Conservation (phyloP, 2,113 vertebrate species). For the Melanotaenia duboulayi region DNA sequence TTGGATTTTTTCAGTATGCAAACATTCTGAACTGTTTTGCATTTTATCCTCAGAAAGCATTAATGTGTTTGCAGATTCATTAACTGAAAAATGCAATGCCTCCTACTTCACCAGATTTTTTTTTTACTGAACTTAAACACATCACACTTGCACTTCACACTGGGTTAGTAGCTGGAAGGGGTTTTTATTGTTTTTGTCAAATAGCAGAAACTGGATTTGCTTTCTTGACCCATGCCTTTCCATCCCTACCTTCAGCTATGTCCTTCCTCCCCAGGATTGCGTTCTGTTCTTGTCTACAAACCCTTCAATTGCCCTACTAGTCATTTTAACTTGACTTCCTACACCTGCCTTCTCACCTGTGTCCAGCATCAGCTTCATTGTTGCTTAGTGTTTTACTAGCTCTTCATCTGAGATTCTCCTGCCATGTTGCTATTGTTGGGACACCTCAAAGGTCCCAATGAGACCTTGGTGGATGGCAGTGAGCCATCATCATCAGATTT, state of each 20-base stretch:
- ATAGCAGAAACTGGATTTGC: background rate
- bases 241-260: background rate
- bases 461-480: too few species aligned
- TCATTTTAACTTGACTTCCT: background rate
- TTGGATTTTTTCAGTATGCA: background rate
- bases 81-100: too few species aligned
- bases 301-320: background rate
- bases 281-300: background rate
- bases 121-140: background rate
- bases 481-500: too few species aligned
- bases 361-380: too few species aligned
- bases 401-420: background rate
- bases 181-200: conserved; percentile 14
- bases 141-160: background rate
- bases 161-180: background rate
- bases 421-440: background rate
- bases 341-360: background rate
- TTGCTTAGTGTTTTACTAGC: background rate
- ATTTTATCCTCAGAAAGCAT: too few species aligned
- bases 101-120: too few species aligned
- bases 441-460: too few species aligned
- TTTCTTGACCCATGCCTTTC: background rate
- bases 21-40: too few species aligned
- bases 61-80: too few species aligned
- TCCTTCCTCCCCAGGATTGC: background rate